Evolutionary conservation across 2,797 vertebrate genomes (phyloP).

Genomic region (Meriones psammophilus): DNA sequence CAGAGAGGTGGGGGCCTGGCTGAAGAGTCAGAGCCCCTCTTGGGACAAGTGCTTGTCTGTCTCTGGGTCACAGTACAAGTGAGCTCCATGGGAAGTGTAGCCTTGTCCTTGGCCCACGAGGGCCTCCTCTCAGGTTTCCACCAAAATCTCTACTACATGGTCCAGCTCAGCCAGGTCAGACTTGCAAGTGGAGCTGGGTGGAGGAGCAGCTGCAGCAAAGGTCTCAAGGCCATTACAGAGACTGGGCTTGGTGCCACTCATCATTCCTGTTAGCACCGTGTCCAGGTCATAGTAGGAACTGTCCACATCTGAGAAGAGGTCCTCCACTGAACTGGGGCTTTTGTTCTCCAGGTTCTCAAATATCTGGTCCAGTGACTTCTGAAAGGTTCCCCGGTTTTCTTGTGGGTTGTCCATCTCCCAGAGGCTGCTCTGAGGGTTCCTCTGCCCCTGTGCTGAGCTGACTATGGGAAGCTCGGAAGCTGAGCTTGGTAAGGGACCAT

Average conservation of each 20-base stretch:
- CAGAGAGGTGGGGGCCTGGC: constrained; percentile 75
- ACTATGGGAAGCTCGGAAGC: constrained; percentile 81
- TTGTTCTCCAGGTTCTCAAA: constrained; percentile 96
- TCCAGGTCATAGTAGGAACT: constrained; percentile 97
- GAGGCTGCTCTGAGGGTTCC: constrained; percentile 88
- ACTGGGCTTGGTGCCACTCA: constrained; percentile 93
- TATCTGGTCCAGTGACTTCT: constrained; percentile 94
- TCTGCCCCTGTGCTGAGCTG: constrained; percentile 79
- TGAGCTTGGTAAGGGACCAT: constrained; percentile 73
- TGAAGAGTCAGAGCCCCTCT: constrained; percentile 77
- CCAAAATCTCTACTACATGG: constrained; percentile 97
- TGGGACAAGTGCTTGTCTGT: constrained; percentile 70
- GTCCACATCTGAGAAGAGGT: constrained; percentile 97
- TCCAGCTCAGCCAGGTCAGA: constrained; percentile 97
- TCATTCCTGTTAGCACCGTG: constrained; percentile 96
- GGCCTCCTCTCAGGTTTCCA: constrained; percentile 92
- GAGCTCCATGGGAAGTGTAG: not conserved
- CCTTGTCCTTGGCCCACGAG: not conserved
- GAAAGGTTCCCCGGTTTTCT: constrained; percentile 90
- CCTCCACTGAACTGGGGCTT: constrained; percentile 92
- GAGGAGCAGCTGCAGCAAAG: constrained; percentile 90
- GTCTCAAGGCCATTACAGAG: constrained; percentile 95
- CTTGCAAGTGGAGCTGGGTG: constrained; percentile 93
- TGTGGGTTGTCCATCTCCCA: constrained; percentile 92
- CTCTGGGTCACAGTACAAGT: not conserved